Base-by-base conservation (phyloP, 2,888 invertebrate genomes). In the Drosophila anomelani region DNA sequence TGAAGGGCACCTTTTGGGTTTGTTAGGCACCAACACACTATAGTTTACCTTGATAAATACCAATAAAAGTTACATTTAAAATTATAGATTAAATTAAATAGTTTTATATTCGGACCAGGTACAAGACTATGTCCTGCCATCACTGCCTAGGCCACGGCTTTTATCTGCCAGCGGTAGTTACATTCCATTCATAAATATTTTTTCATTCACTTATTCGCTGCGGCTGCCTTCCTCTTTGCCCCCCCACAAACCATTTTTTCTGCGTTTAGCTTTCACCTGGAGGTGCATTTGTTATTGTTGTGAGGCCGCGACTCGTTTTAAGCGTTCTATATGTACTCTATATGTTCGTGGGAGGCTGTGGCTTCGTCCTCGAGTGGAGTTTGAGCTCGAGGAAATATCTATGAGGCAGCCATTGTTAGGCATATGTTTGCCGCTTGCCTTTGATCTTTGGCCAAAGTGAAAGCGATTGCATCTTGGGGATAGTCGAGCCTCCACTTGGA, bases 121-220 rank as follows among this genome's bases (percentile, higher is more conserved):
- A 36, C 51, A 20, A 10, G 6, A 23, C 15, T 53, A 10, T 23
- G 3, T 1, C 1, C 51, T 36, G 51, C 1, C 60, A 61, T 58
- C 60, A 58, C 60, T 61, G 59, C 10, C 38, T 57, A 29, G n/a
- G 60, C 75, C 79, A 71, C 78, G 86, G 83, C 83, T 84, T 84
- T 84, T 84, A 84, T 84, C 83, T 88, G 76, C 72, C 80, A 71
- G 66, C 78, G 78, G 80, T 83, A 88, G 89, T 84, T 87, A 69
- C 89, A 88, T 88, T 81, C 82, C 85, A 89, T 85, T 85, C 85
- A 89, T 80, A 77, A 87, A 80, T 79, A 88, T 76, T 76, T 88
- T 67, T 88, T 86, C 89, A 88, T 85, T 89, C 85, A 88, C 80
- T 88, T 85, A 84, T 75, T 62, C 54, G 41, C 57, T 15, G 34